Evolutionary conservation across 2,113 vertebrate genomes (phyloP).

Genomic region (Phylloscopus trochiloides): DNA sequence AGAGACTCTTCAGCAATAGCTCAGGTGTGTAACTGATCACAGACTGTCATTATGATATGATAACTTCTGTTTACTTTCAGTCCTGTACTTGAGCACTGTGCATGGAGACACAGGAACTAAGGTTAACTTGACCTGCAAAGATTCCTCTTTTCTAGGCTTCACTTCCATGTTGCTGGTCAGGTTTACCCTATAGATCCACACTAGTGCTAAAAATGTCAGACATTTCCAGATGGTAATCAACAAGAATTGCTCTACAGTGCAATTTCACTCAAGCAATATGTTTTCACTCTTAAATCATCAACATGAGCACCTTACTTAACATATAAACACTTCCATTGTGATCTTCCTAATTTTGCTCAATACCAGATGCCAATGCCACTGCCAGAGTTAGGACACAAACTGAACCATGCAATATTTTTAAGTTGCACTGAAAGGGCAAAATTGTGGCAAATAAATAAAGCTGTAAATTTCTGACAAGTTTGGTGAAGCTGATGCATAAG

Average conservation of each 20-base stretch:
- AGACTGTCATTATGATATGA: fast-evolving
- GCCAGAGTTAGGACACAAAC: neutral
- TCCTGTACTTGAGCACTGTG: neutral
- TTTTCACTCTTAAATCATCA: neutral
- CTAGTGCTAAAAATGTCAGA: neutral
- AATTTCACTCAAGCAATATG: neutral
- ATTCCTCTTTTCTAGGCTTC: neutral
- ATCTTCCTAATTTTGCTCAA: neutral
- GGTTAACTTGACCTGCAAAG: neutral
- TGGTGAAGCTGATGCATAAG: neutral
- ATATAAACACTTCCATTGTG: neutral
- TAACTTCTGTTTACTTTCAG: neutral
- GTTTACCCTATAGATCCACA: neutral
- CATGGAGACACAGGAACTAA: neutral
- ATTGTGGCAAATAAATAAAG: neutral
- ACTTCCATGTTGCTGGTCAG: neutral
- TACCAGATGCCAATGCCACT: neutral
- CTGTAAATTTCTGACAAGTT: neutral
- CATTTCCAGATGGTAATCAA: neutral
- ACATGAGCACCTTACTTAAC: neutral
- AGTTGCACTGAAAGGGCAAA: neutral
- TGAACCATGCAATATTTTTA: neutral
- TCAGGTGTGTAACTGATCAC: neutral
- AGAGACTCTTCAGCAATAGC: neutral
- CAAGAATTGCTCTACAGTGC: neutral